Conservation (phyloP, 2,797 vertebrate species). For the Nyctibius grandis region DNA sequence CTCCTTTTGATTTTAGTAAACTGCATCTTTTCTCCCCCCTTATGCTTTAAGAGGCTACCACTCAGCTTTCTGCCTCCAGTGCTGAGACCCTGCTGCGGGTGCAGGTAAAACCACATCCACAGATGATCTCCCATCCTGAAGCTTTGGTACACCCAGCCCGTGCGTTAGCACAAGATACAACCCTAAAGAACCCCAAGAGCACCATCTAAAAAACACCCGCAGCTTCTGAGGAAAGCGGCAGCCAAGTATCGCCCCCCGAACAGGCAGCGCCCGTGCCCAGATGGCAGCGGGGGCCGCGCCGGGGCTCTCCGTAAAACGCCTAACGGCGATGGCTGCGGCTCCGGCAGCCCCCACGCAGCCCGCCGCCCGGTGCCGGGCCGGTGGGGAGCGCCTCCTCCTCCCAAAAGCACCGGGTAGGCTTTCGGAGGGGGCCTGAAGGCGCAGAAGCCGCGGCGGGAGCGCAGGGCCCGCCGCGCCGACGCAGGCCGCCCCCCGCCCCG, state of each 20-base stretch:
- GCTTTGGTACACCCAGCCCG: background rate
- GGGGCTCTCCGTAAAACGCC: background rate
- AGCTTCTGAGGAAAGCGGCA: background rate
- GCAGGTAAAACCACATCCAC: background rate
- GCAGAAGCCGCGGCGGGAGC: background rate
- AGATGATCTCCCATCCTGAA: background rate
- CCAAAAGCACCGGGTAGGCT: background rate
- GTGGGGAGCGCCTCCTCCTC: background rate
- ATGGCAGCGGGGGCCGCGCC: background rate
- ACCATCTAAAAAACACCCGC: background rate
- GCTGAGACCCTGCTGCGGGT: background rate
- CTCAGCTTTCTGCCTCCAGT: background rate
- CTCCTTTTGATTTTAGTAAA: background rate
- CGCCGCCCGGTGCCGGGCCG: background rate
- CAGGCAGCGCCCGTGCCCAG: background rate
- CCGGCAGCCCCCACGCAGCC: background rate
- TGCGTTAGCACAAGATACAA: background rate
- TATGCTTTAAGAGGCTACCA: background rate
- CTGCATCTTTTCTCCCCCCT: fast-evolving
- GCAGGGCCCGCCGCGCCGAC: background rate
- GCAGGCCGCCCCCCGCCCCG: background rate
- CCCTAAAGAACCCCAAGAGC: background rate
- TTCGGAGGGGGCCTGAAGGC: background rate
- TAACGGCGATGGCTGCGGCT: background rate
- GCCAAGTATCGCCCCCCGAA: background rate